Evolutionary conservation across 2,888 invertebrate species (phyloP).

Genomic region (Baccha elongata): DNA sequence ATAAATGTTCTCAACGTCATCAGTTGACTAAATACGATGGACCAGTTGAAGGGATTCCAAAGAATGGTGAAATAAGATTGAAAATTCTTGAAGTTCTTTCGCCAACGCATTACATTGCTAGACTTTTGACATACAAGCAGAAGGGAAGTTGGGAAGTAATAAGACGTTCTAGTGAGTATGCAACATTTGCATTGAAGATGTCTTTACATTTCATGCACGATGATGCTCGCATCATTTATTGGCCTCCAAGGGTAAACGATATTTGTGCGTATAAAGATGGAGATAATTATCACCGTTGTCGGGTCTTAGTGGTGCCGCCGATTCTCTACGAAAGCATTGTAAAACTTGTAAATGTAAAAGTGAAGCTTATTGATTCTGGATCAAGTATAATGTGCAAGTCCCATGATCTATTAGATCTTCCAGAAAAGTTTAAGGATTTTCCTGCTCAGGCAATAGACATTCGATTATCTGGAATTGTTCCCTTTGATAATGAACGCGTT

Average conservation of each 20-base stretch:
- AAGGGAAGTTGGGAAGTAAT: conserved; percentile 68
- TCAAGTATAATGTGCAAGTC: conserved; percentile 80
- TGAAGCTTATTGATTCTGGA: conserved; percentile 86
- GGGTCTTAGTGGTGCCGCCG: conserved; percentile 82
- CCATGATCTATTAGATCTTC: conserved; percentile 81
- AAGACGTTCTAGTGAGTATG: conserved; percentile 75
- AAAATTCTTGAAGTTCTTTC: conserved; percentile 78
- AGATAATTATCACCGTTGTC: conserved; percentile 84
- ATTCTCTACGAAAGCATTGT: conserved; percentile 76
- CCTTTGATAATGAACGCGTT: conserved; percentile 84
- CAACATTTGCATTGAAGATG: conserved; percentile 76
- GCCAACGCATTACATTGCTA: conserved; percentile 86
- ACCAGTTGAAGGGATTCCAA: conserved; percentile 47
- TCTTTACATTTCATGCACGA: conserved; percentile 75
- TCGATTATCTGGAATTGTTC: conserved; percentile 83
- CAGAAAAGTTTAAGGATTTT: conserved; percentile 83
- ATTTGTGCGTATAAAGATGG: conserved; percentile 84
- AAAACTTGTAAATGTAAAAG: conserved; percentile 71
- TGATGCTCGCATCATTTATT: conserved; percentile 75
- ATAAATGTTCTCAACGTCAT: conserved; percentile 86
- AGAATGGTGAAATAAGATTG: conserved; percentile 49
- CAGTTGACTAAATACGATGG: conserved; percentile 84
- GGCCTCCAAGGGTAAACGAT: conserved; percentile 83
- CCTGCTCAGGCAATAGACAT: conserved; percentile 84
- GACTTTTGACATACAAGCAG: conserved; percentile 82